phyloP scores from a whole-genome alignment of 2,113 vertebrate species.

The Ictidomys tridecemlineatus region DNA sequence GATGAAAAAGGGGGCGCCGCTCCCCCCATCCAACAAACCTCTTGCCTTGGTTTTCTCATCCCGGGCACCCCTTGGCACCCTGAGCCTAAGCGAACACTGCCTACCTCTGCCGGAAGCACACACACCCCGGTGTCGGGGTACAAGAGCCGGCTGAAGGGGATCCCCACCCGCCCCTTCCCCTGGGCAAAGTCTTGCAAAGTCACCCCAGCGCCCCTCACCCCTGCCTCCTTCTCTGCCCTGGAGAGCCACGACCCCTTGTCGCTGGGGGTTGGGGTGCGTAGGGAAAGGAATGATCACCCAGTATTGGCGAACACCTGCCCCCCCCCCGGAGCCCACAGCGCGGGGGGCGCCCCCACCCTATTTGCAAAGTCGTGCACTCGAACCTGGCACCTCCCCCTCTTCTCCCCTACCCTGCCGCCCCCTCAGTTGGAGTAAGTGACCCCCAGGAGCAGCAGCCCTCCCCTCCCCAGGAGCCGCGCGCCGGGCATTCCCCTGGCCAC shows the following conservation, averaged over 20 bases:
- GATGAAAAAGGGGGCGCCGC: conserved; percentile 58
- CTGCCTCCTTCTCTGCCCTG: conserved; percentile 27
- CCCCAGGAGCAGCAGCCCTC: conserved; percentile 71
- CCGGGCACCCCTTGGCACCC: conserved; percentile 50
- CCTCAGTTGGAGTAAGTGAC: conserved; percentile 71
- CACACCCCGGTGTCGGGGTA: conserved; percentile 36
- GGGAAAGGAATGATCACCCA: conserved; percentile 26
- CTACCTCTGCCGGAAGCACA: conserved; percentile 67
- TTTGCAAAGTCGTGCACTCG: conserved; percentile 73
- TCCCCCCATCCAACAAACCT: conserved; percentile 34
- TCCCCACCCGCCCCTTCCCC: conserved; percentile 66
- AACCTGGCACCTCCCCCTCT: conserved; percentile 74
- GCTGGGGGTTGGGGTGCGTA: background rate
- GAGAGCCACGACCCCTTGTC: conserved; percentile 41
- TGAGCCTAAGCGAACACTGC: conserved; percentile 42
- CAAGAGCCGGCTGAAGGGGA: background rate
- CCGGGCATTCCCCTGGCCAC: conserved; percentile 69
- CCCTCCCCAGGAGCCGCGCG: conserved; percentile 53
- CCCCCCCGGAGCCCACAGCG: conserved; percentile 9
- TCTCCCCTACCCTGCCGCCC: conserved; percentile 71
- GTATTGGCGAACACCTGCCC: conserved; percentile 72
- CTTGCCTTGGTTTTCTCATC: conserved; percentile 2
- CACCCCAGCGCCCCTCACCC: conserved; percentile 76
- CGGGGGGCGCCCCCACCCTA: conserved; percentile 74
- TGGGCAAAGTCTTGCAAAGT: conserved; percentile 82